Conservation (phyloP, 64 coral and sea anemone genomes). For the Stichodactyla helianthus region DNA sequence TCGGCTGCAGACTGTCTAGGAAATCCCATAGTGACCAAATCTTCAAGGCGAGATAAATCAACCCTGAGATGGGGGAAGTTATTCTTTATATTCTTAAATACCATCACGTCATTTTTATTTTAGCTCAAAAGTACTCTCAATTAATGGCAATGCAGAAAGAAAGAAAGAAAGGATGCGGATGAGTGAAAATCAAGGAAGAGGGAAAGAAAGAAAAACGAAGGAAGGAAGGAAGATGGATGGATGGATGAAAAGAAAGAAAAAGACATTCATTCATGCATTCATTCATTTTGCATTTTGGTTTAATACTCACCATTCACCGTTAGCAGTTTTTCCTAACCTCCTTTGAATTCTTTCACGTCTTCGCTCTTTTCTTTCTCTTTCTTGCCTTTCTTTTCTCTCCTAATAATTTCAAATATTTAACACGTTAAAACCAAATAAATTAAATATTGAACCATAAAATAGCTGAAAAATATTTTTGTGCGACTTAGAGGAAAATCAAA, state of each 20-base stretch:
- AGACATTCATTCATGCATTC: too few relatives aligned
- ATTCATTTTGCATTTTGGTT: too few relatives aligned
- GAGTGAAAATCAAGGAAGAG: background rate
- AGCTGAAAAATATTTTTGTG: too few relatives aligned
- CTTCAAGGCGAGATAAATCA: conserved; percentile 57
- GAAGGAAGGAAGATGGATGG: background rate
- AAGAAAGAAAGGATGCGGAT: background rate
- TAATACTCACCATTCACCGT: conserved; percentile 74
- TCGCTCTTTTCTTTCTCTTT: conserved; percentile 65
- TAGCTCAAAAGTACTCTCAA: too few relatives aligned
- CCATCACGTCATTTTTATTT: too few relatives aligned
- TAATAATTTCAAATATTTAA: background rate
- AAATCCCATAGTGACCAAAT: conserved; percentile 69
- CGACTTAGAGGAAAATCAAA: too few relatives aligned
- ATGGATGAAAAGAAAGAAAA: too few relatives aligned
- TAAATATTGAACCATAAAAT: too few relatives aligned
- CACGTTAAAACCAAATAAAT: too few relatives aligned
- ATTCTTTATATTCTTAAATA: background rate
- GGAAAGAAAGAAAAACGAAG: background rate
- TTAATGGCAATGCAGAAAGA: too few relatives aligned
- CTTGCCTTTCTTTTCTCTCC: conserved; percentile 57
- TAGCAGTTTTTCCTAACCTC: conserved; percentile 85
- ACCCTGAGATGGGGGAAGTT: conserved; percentile 29
- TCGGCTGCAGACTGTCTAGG: conserved; percentile 27
- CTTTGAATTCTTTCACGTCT: conserved; percentile 52